phyloP scores from a whole-genome alignment of 2,113 vertebrate species.

The Aleadryas rufinucha region DNA sequence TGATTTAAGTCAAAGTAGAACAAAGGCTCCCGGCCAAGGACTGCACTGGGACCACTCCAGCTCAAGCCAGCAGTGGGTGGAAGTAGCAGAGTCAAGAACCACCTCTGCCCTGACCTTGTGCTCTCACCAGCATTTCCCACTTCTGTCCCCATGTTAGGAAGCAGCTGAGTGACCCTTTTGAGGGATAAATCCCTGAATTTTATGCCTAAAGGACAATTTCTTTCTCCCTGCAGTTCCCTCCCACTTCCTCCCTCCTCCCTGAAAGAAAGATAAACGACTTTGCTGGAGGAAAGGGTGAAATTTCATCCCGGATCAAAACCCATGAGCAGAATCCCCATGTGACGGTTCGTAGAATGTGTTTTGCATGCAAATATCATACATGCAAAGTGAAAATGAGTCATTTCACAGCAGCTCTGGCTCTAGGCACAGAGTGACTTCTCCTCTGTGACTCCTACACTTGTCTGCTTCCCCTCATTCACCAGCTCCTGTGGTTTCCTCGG shows the following conservation, averaged over 20 bases:
- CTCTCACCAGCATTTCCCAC: neutral
- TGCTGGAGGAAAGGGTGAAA: constrained; percentile 66
- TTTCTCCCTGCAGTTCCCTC: neutral
- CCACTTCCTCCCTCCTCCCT: constrained; percentile 51
- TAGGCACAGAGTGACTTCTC: constrained; percentile 51
- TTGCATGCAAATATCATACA: constrained; percentile 55
- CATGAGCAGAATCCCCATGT: constrained; percentile 35
- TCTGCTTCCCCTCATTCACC: constrained; percentile 29
- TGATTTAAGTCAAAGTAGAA: neutral
- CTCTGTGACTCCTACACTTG: constrained; percentile 51
- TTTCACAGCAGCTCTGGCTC: constrained; percentile 51
- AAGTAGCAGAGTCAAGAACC: neutral
- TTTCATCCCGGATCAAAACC: constrained; percentile 58
- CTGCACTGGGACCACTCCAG: neutral
- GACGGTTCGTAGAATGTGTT: neutral
- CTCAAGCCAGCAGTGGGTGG: fast-evolving
- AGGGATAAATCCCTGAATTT: constrained; percentile 31
- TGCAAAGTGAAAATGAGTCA: constrained; percentile 61
- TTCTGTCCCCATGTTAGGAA: neutral
- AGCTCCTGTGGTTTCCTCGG: constrained; percentile 7
- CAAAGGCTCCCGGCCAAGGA: neutral
- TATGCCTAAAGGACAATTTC: neutral
- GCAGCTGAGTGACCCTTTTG: neutral
- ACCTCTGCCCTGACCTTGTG: neutral
- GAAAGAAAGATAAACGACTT: constrained; percentile 59